phyloP scores from a whole-genome alignment of 2,888 invertebrate species.

The Pachydiplax longipennis region DNA sequence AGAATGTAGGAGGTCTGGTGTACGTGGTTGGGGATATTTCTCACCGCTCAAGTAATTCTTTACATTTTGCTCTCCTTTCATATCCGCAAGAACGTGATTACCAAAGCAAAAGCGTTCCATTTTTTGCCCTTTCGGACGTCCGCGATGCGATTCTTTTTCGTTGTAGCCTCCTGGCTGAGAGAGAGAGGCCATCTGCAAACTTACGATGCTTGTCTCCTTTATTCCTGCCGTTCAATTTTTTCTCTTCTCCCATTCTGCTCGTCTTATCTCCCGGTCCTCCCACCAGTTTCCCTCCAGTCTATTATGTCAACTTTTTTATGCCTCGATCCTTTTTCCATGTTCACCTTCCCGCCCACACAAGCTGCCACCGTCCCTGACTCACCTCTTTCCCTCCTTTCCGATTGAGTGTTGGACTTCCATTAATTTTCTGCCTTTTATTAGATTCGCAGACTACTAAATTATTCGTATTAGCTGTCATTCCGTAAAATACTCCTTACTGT shows the following conservation, averaged over 20 bases:
- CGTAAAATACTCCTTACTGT: background rate
- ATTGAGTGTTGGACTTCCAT: background rate
- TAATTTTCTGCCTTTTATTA: background rate
- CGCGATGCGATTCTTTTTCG: background rate
- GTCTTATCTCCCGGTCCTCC: background rate
- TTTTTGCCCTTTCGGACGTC: background rate
- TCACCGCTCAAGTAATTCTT: background rate
- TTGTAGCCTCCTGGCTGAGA: background rate
- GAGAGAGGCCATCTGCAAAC: background rate
- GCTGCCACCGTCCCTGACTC: background rate
- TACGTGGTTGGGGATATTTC: background rate
- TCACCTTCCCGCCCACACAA: background rate
- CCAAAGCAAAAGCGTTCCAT: background rate
- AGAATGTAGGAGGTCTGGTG: background rate
- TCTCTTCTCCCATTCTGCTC: background rate
- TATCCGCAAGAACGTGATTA: background rate
- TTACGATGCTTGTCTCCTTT: background rate
- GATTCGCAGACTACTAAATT: background rate
- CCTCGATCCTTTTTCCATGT: background rate
- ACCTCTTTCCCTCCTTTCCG: background rate
- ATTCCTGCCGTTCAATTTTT: background rate
- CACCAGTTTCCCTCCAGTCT: background rate
- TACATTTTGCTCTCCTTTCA: background rate
- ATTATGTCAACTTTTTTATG: background rate
- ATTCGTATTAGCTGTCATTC: background rate